Evolutionary conservation across 2,888 invertebrate species (phyloP).

Genomic region (Mayetiola destructor): DNA sequence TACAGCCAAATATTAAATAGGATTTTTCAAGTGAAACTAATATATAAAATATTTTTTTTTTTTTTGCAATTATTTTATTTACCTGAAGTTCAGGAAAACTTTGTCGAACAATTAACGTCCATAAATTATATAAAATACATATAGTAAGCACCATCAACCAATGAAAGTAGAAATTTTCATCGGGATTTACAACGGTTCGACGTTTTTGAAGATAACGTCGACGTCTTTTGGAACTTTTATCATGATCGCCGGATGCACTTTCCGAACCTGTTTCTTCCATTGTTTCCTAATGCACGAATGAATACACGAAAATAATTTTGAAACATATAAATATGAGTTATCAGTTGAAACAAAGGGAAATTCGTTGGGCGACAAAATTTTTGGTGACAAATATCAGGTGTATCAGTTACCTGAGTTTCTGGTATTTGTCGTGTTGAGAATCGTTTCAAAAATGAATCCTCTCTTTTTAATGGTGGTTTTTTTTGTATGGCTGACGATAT

Average conservation of each 20-base stretch:
- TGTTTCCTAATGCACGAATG: constrained; percentile 35
- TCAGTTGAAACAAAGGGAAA: not conserved
- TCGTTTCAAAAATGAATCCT: constrained; percentile 83
- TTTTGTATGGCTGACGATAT: constrained; percentile 73
- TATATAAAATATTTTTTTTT: not conserved
- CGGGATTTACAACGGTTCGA: constrained; percentile 79
- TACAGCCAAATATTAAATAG: no score
- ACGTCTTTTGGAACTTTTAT: constrained; percentile 42
- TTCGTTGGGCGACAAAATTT: not conserved
- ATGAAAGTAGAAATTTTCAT: constrained; percentile 91
- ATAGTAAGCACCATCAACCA: constrained; percentile 82
- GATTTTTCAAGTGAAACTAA: no score
- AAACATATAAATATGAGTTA: not conserved
- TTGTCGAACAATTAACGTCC: constrained; percentile 89
- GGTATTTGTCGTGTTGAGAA: constrained; percentile 88
- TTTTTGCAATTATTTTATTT: constrained; percentile 11
- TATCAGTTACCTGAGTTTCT: constrained; percentile 55
- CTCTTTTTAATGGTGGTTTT: constrained; percentile 78
- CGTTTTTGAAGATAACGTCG: constrained; percentile 57
- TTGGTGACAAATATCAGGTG: not conserved
- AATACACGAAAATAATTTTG: not conserved
- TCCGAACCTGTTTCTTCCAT: constrained; percentile 58
- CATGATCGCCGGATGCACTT: constrained; percentile 45
- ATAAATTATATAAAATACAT: constrained; percentile 86
- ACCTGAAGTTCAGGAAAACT: constrained; percentile 83